Conservation (phyloP, 2,888 invertebrate species). For the Meteorus cinctellus region DNA sequence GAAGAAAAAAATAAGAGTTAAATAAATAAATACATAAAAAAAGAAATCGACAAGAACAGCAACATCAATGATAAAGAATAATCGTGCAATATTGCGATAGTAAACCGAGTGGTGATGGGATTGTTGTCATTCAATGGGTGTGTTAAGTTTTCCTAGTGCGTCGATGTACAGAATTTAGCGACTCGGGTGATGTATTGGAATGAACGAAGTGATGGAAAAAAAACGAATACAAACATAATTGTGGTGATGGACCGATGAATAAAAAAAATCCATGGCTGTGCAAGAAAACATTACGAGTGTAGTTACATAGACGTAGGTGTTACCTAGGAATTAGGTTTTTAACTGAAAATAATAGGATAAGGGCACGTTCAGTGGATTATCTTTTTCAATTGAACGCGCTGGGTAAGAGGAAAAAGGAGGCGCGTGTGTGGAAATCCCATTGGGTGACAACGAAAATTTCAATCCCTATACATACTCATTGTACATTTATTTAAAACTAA, state of each 20-base stretch:
- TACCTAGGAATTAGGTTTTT: constrained; percentile 69
- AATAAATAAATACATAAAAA: constrained; percentile 24
- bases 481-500: constrained; percentile 69
- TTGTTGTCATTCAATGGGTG: constrained; percentile 64
- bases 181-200: constrained; percentile 35
- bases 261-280: constrained; percentile 70
- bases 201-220: constrained; percentile 22
- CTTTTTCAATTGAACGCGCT: constrained; percentile 39
- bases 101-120: constrained; percentile 58
- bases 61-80: constrained; percentile 50
- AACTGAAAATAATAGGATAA: constrained; percentile 65
- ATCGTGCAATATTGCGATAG: constrained; percentile 72
- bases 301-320: constrained; percentile 70
- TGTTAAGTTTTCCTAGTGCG: constrained; percentile 59
- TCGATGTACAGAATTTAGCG: constrained; percentile 41
- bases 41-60: constrained; percentile 50
- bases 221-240: constrained; percentile 31
- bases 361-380: constrained; percentile 64
- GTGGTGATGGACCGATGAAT: constrained; percentile 31
- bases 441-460: constrained; percentile 34
- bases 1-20: constrained; percentile 48
- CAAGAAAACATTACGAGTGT: constrained; percentile 72
- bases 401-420: background rate
- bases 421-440: constrained; percentile 21
- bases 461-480: constrained; percentile 58